Conservation (phyloP, 2,113 vertebrate species). For the Cygnus buccinator region DNA sequence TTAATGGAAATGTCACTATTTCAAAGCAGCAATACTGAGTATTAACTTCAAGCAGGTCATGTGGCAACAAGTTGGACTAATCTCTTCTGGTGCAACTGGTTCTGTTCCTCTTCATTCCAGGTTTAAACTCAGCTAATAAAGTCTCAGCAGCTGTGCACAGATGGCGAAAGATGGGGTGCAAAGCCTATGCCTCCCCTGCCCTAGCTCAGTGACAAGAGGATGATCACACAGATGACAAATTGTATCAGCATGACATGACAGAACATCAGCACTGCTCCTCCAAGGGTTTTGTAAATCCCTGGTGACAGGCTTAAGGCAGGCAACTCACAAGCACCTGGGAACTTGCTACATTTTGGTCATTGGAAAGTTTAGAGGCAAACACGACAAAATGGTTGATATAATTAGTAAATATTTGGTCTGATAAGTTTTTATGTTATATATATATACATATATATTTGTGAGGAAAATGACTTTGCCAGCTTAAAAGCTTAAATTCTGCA, state of each 20-base stretch:
- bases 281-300: not conserved
- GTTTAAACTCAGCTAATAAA: not conserved
- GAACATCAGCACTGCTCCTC: not conserved
- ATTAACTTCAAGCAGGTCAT: slow-evolving; percentile 34
- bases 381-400: not conserved
- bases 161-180: not conserved
- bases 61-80: slow-evolving; percentile 29
- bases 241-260: not conserved
- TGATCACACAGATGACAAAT: not conserved
- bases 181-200: not conserved
- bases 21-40: slow-evolving; percentile 32
- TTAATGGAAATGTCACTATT: slow-evolving; percentile 52
- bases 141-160: not conserved
- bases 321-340: not conserved
- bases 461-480: not conserved
- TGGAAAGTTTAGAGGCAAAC: slow-evolving; percentile 21
- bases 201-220: not conserved
- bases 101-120: not conserved
- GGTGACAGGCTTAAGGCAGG: not conserved
- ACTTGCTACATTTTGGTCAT: not conserved
- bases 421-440: slow-evolving; percentile 13
- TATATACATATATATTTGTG: not conserved
- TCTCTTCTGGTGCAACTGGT: not conserved
- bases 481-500: not conserved
- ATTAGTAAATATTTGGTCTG: slow-evolving; percentile 18